Evolutionary conservation across 2,797 vertebrate genomes (phyloP).

Genomic region (Rhincodon typus): DNA sequence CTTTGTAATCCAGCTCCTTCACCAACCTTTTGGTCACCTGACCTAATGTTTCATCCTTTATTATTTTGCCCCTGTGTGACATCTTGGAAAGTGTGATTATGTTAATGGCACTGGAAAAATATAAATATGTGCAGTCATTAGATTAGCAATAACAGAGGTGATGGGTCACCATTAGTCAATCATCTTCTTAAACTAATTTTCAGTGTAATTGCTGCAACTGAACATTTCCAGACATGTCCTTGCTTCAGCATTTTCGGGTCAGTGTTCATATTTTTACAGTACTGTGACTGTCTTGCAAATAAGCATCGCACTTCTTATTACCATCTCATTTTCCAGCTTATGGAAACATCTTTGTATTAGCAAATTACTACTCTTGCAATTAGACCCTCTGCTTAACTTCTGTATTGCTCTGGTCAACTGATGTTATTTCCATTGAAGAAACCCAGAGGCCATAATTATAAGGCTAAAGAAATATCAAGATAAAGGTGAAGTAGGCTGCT

Average conservation of each 20-base stretch:
- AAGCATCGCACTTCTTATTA: background rate
- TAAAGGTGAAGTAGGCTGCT: background rate
- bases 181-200: background rate
- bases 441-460: background rate
- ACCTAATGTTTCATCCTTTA: too few relatives aligned
- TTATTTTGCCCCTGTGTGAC: too few relatives aligned
- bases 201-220: background rate
- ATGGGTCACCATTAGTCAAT: background rate
- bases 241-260: background rate
- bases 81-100: too few relatives aligned
- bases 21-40: too few relatives aligned
- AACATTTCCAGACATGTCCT: background rate
- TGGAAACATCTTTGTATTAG: background rate
- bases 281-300: background rate
- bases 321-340: background rate
- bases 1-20: too few relatives aligned
- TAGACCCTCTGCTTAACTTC: background rate
- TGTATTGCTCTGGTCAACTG: background rate
- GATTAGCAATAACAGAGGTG: background rate
- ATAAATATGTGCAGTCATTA: too few relatives aligned
- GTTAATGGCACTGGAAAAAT: background rate
- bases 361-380: background rate
- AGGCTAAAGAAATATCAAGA: background rate
- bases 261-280: background rate
- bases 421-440: background rate